Conservation (phyloP, 2,888 invertebrate species). For the Dasypolia templi region DNA sequence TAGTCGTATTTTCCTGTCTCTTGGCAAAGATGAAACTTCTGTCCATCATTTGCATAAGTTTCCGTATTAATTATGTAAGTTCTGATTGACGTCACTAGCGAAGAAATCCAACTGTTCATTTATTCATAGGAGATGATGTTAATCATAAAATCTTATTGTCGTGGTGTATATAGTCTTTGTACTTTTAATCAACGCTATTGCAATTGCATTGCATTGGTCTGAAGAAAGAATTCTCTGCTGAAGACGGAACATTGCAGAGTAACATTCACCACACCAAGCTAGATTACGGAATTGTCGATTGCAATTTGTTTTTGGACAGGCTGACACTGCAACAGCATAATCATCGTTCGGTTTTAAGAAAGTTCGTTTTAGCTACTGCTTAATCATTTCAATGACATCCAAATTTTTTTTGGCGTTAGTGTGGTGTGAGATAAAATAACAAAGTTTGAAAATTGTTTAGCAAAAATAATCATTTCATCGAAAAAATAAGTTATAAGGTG, state of each 20-base stretch:
- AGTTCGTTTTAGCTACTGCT: not conserved
- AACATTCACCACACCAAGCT: not conserved
- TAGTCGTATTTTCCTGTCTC: slow-evolving; percentile 20
- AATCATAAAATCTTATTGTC: not conserved
- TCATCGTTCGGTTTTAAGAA: not conserved
- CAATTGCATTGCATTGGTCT: not conserved
- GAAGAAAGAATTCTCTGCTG: not conserved
- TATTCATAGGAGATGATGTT: not conserved
- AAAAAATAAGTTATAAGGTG: slow-evolving; percentile 45
- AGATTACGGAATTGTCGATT: not conserved
- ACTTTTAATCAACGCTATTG: not conserved
- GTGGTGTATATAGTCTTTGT: not conserved
- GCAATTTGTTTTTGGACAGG: not conserved
- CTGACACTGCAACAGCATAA: not conserved
- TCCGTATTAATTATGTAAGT: slow-evolving; percentile 36
- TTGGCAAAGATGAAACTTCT: slow-evolving; percentile 10
- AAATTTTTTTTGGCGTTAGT: not conserved
- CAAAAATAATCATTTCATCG: slow-evolving; percentile 11
- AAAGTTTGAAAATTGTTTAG: not conserved
- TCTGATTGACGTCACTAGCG: slow-evolving; percentile 38
- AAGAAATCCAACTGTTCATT: slow-evolving; percentile 12
- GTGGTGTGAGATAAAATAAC: not conserved
- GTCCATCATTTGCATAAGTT: slow-evolving; percentile 14
- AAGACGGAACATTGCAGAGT: not conserved
- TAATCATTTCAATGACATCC: not conserved